Base-by-base conservation (phyloP, 2,113 vertebrate species). In the Nycticebus coucang region DNA sequence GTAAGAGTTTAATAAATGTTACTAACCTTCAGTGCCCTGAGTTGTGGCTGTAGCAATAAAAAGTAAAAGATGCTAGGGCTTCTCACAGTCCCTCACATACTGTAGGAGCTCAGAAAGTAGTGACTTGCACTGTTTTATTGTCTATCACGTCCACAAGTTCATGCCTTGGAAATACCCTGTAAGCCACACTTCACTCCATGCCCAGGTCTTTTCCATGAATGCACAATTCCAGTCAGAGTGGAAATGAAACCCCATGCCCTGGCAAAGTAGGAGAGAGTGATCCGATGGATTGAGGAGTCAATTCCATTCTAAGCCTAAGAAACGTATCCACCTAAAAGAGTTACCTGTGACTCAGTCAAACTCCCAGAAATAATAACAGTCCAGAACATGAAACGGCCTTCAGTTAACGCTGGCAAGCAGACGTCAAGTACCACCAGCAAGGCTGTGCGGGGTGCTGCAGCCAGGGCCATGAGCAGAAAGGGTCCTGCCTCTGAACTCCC, bases 1-100 rank as follows among this genome's bases (percentile, higher is more conserved):
- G 41, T 55, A 84, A 80, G 75, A 93, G n/a, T 83, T 96, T 75
- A 55, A 28, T 83, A 85, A 81, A 19, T 60, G 68, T 28, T 26
- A 82, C 84, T 93, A 87, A 93, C 74, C 88, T 96, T 83, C 85
- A n/a, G 4, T 53, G 35, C 35, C 72, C 72, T 57, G 10, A 41
- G 78, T 19, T 62, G 60, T 68, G 68, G 41, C 45, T 55, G 55
- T 55, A 41, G 55, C 7, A 30, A 55, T 81, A 35, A 12, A 6
- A 84, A 94, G 64, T 85, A 50, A 87, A 95, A 55, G 35, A 89
- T 50, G 30, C 24, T 64, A 75, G 80, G 62, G 10, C 15, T 95
- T 75, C 30, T 17, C 66, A 6, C 9, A 33, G 72, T 64, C 55
- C 64, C 33, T 33, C 2, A 5, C 19, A 82, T 68, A 17, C 2